Conservation (phyloP, 2,888 invertebrate genomes). For the Oxycera nigricornis region DNA sequence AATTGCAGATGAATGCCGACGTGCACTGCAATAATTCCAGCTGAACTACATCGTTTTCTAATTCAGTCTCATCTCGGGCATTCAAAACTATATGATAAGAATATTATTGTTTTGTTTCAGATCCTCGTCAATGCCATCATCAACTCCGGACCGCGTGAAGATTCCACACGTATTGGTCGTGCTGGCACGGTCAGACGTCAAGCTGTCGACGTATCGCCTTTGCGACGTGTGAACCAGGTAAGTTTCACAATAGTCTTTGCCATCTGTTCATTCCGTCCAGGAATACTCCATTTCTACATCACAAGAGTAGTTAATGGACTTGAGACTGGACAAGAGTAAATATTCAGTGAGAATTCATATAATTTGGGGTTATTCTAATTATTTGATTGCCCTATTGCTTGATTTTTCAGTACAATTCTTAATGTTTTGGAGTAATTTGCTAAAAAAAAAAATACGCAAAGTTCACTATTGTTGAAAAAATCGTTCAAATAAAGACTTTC, state of each 20-base stretch:
- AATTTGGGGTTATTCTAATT: too few relatives aligned
- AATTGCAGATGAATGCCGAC: background rate
- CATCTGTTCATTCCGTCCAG: background rate
- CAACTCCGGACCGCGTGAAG: slow-evolving; percentile 99
- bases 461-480: too few relatives aligned
- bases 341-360: background rate
- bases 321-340: slow-evolving; percentile 11
- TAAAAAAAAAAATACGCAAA: too few relatives aligned
- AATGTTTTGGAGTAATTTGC: too few relatives aligned
- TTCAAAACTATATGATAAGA: background rate
- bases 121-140: slow-evolving; percentile 96
- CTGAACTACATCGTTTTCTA: background rate
- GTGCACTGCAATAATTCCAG: background rate
- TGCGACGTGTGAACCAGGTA: slow-evolving; percentile 94
- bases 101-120: slow-evolving; percentile 59
- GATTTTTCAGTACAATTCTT: too few relatives aligned
- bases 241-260: slow-evolving; percentile 38
- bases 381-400: too few relatives aligned
- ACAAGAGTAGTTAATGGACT: background rate
- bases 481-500: too few relatives aligned
- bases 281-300: background rate
- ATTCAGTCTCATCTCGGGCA: background rate
- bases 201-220: slow-evolving; percentile 98
- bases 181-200: slow-evolving; percentile 99
- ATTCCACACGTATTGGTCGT: slow-evolving; percentile 99